Conservation (phyloP, 2,113 vertebrate genomes). For the Bungarus multicinctus region DNA sequence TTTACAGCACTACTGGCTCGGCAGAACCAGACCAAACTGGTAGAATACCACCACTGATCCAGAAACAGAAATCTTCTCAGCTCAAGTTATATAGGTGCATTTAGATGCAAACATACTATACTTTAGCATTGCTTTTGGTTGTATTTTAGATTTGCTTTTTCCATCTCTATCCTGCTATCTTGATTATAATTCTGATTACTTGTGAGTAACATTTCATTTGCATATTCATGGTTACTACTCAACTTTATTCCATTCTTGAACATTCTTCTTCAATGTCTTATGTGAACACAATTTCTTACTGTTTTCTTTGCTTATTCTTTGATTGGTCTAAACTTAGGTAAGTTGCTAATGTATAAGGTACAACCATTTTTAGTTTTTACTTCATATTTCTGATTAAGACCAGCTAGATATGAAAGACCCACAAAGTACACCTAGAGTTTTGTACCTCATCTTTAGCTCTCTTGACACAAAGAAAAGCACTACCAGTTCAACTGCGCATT, state of each 20-base stretch:
- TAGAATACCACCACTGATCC: too few relatives aligned
- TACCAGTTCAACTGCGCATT: conserved; percentile 19
- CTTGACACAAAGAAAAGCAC: conserved; percentile 32
- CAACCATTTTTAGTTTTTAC: fast-evolving
- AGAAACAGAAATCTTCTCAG: neutral
- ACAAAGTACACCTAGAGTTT: neutral
- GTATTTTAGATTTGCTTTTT: neutral
- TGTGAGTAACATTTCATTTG: neutral
- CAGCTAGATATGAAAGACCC: fast-evolving
- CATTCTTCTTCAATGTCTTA: neutral
- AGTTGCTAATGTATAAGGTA: neutral
- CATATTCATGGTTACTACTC: neutral
- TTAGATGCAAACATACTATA: neutral
- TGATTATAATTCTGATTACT: neutral
- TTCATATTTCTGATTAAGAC: fast-evolving
- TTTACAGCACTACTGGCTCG: too few relatives aligned
- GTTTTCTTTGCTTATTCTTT: neutral
- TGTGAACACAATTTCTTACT: neutral
- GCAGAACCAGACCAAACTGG: too few relatives aligned
- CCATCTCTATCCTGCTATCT: neutral
- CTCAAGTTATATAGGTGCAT: neutral
- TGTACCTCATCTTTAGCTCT: conserved; percentile 10
- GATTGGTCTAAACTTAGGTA: neutral
- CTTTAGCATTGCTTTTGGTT: neutral
- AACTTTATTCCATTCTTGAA: neutral